Evolutionary conservation across 2,888 invertebrate genomes (phyloP), one percentile per base, ranked within the genome.

Genomic region (Lasioglossum figueresi): DNA sequence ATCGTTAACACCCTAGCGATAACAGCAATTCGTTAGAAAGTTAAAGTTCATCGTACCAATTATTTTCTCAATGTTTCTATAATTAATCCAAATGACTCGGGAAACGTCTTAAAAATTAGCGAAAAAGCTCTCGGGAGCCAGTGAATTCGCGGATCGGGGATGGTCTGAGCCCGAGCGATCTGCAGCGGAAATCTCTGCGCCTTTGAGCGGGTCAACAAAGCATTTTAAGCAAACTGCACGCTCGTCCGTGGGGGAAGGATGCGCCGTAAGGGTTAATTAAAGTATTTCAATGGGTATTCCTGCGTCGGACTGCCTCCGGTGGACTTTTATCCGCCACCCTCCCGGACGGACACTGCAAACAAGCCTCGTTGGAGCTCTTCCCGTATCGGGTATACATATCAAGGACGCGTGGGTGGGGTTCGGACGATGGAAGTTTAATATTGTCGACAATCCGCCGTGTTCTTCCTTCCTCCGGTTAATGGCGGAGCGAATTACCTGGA

Each of bases 181-280:
- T 82, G 70, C 63, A 48, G n/a, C 59, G 63, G 43, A 27, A 43
- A 71, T 75, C 78, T 84, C 79, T 80, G 74, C 73, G 86, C 86
- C 89, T 91, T 91, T 91, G 87, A 90, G 78, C 80, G 56, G 52
- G 43, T 68, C 82, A 82, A 84, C 88, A 83, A 89, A 88, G 83
- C 87, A 80, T 89, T 89, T 89, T 88, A 88, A 86, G 89, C 90
- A 87, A 88, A 89, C 89, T 90, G 83, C 88, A 76, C 83, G 79
- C 82, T 79, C 79, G 75, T 71, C 74, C 72, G 78, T 59, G 80
- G 34, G 74, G 82, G 80, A 80, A 82, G 79, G 63, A 80, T 82
- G 70, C 81, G 87, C 88, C 86, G 84, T 87, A 88, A 91, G 90
- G 89, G 91, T 92, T 93, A 93, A 93, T 93, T 92, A 93, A 93